A percentile compares a stretch with the other conserved stretches of the same genome.
Conservation (phyloP, 2,888 invertebrate species). For the Fragum whitleyi region DNA sequence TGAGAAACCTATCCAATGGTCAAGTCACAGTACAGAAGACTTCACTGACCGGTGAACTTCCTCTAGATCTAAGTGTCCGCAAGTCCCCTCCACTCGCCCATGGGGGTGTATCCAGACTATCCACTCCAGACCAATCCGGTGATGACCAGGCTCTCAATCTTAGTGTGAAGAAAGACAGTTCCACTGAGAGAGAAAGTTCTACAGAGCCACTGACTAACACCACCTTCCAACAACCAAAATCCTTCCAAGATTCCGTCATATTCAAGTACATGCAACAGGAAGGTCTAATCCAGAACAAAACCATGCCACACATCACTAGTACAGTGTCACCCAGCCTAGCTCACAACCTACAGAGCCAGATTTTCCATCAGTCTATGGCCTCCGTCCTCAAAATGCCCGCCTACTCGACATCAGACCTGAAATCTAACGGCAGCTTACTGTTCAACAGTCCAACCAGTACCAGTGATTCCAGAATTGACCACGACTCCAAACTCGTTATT, state of each 20-base stretch:
- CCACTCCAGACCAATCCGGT: constrained; percentile 60
- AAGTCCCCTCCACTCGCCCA: constrained; percentile 75
- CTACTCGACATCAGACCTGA: constrained; percentile 26
- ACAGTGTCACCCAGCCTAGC: constrained; percentile 50
- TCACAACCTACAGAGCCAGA: constrained; percentile 60
- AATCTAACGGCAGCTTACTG: constrained; percentile 39
- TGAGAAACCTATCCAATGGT: not conserved
- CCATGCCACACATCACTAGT: constrained; percentile 45
- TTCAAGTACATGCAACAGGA: constrained; percentile 84
- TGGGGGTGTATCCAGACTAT: constrained; percentile 61
- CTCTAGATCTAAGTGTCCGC: constrained; percentile 95
- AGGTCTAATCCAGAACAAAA: constrained; percentile 70
- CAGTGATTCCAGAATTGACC: constrained; percentile 22
- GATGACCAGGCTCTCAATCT: constrained; percentile 91
- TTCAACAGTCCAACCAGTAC: constrained; percentile 46
- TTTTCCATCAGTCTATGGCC: constrained; percentile 50
- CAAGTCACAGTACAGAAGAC: constrained; percentile 25
- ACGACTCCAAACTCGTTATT: constrained; percentile 39
- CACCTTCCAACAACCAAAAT: constrained; percentile 30
- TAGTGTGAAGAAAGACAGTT: constrained; percentile 86
- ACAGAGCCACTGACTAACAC: constrained; percentile 28
- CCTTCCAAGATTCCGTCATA: constrained; percentile 77
- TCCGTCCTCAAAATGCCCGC: constrained; percentile 52
- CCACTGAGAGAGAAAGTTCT: constrained; percentile 46
- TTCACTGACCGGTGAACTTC: constrained; percentile 83